These are phyloP conservation scores for Aulostomus chinensis DNA, from an alignment of 2,797 vertebrate genomes.

Conservation along the genomic window DNA sequence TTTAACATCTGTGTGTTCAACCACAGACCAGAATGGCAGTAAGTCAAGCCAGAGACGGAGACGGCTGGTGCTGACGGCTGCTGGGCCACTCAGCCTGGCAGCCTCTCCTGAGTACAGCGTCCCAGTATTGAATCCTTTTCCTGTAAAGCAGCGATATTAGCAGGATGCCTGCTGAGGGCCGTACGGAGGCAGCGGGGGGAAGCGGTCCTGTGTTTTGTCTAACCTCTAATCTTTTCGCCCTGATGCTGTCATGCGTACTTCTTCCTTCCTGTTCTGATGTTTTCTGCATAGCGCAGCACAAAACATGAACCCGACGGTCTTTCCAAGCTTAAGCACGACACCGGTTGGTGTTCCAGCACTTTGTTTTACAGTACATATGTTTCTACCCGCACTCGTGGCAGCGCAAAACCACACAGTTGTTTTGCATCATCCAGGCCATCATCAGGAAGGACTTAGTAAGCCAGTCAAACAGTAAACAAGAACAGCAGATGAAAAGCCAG, in stretches of 20 bases:
- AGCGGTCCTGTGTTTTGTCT: constrained; percentile 58
- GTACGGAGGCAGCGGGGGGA: constrained; percentile 14
- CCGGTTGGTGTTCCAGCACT: background rate
- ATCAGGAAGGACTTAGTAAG: constrained; percentile 8
- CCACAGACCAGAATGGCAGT: constrained; percentile 36
- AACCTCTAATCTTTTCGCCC: constrained; percentile 58
- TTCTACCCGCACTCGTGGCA: background rate
- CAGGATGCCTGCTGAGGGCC: constrained; percentile 29
- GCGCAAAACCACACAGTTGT: constrained; percentile 7
- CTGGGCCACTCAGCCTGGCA: constrained; percentile 35
- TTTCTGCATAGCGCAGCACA: constrained; percentile 4
- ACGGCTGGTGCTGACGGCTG: constrained; percentile 27
- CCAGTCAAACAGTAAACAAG: constrained; percentile 7
- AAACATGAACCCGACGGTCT: too few relatives aligned
- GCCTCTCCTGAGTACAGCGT: constrained; percentile 35
- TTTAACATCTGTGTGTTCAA: constrained; percentile 59
- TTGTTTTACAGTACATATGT: background rate
- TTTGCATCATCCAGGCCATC: constrained; percentile 4
- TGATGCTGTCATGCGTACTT: constrained; percentile 38
- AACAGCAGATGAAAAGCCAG: constrained; percentile 1
- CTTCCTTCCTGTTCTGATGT: constrained; percentile 43
- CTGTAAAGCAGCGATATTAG: constrained; percentile 53
- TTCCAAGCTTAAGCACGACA: too few relatives aligned
- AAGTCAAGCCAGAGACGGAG: constrained; percentile 36
- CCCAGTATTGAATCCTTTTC: constrained; percentile 43